Evolutionary conservation across 1,140 invertebrate species (phyloP), one percentile per base, ranked within the genome.

Genomic region (Drosophila ficusphila): DNA sequence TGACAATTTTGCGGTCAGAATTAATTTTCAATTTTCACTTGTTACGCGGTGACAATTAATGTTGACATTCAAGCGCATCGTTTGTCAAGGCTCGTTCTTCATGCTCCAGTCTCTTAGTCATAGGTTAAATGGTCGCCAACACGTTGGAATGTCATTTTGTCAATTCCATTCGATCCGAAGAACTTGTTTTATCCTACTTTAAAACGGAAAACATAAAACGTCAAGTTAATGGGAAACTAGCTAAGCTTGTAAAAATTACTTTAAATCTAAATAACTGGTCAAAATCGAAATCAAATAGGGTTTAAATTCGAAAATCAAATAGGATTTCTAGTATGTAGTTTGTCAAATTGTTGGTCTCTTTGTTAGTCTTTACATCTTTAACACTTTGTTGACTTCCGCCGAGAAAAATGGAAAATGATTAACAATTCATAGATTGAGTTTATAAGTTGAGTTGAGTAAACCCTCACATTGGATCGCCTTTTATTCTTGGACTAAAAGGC

Each of bases 111-210:
- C 7, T 7, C 18, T 41, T 47, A 27, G 41, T 58, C 53, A 60
- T 52, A 39, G 52, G 68, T 57, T 58, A 58, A 71, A 70, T 52
- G 47, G 42, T 47, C 18, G 60, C 39, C 52, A 61, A 72, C 81
- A 86, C 73, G 82, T 88, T 88, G 62, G 64, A 86, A 82, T 86
- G 88, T 88, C 77, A 86, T 88, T 86, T 77, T 70, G 57, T 88
- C 88, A 88, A 88, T 88, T 77, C 72, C 61, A 67, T 71, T n/a
- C n/a, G n/a, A n/a, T n/a, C n/a, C n/a, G n/a, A n/a, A n/a, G n/a
- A n/a, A n/a, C n/a, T n/a, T n/a, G n/a, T n/a, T n/a, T n/a, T n/a
- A n/a, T n/a, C n/a, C n/a, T n/a, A n/a, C n/a, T n/a, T n/a, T n/a
- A n/a, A n/a, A n/a, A n/a, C n/a, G n/a, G n/a, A n/a, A n/a, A n/a